phyloP scores from a whole-genome alignment of 2,797 vertebrate genomes.

The Platalea minor region DNA sequence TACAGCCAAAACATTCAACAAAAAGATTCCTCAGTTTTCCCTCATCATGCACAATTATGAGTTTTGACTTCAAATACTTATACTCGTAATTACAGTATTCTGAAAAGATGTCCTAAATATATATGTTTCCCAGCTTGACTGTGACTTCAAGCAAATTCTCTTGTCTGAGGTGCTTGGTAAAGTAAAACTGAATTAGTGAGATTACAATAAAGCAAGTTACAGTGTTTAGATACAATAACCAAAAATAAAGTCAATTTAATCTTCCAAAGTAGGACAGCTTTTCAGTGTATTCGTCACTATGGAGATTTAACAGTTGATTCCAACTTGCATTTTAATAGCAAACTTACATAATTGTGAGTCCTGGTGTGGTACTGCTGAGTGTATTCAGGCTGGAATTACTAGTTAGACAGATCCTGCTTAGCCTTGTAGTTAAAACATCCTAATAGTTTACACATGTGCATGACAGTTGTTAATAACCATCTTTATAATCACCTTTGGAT shows the following conservation, averaged over 20 bases:
- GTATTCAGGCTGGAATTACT: constrained; percentile 39
- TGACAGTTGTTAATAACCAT: constrained; percentile 6
- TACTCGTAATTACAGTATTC: not conserved
- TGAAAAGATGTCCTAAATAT: not conserved
- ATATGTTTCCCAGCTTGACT: constrained; percentile 6
- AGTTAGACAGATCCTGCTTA: constrained; percentile 43
- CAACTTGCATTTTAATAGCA: constrained; percentile 69
- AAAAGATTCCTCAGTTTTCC: constrained; percentile 7
- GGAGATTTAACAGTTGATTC: constrained; percentile 65
- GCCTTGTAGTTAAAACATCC: constrained; percentile 21
- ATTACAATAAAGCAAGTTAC: constrained; percentile 38
- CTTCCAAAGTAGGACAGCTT: constrained; percentile 67
- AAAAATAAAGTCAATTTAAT: constrained; percentile 72
- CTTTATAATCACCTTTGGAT: constrained; percentile 1
- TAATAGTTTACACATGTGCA: not conserved
- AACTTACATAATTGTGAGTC: constrained; percentile 64
- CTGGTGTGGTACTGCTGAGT: constrained; percentile 47
- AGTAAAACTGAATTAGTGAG: constrained; percentile 45
- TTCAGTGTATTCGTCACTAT: constrained; percentile 62
- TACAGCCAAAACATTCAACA: not conserved
- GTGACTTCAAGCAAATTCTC: not conserved
- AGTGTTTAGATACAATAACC: constrained; percentile 54
- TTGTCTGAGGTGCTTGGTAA: constrained; percentile 48
- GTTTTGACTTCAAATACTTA: constrained; percentile 30
- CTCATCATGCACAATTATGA: constrained; percentile 1